These are phyloP conservation scores for Temnothorax rugatulus DNA, from an alignment of 2,888 invertebrate species.

Conservation along the genomic window DNA sequence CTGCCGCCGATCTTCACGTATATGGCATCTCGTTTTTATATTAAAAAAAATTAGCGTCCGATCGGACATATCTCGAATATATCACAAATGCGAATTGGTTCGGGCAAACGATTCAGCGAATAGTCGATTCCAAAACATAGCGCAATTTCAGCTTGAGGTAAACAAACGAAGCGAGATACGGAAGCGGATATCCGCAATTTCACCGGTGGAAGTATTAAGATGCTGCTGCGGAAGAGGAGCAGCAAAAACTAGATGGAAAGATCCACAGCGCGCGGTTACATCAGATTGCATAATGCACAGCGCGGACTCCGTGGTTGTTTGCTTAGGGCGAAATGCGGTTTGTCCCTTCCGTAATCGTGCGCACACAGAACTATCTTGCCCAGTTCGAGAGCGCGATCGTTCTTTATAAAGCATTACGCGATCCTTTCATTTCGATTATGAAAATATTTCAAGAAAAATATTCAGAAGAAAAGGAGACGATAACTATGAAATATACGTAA, in stretches of 20 bases:
- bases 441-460: slow-evolving; percentile 55
- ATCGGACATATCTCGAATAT: background rate
- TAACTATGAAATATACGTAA: slow-evolving; percentile 51
- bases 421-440: slow-evolving; percentile 50
- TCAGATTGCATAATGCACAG: slow-evolving; percentile 76
- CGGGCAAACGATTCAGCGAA: background rate
- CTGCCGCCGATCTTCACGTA: background rate
- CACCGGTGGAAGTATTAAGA: slow-evolving; percentile 7
- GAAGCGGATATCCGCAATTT: slow-evolving; percentile 56
- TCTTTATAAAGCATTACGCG: slow-evolving; percentile 12
- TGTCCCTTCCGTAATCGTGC: slow-evolving; percentile 63
- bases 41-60: background rate
- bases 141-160: background rate
- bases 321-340: slow-evolving; percentile 75
- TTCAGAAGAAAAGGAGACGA: slow-evolving; percentile 11
- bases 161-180: background rate
- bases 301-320: slow-evolving; percentile 71
- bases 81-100: background rate
- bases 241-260: slow-evolving; percentile 65
- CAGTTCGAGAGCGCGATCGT: slow-evolving; percentile 11
- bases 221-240: background rate
- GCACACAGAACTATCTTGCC: slow-evolving; percentile 43
- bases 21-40: background rate
- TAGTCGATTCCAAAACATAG: background rate
- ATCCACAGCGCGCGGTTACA: slow-evolving; percentile 76